phyloP scores from a whole-genome alignment of 2,888 invertebrate genomes.

The Thelaira solivaga region DNA sequence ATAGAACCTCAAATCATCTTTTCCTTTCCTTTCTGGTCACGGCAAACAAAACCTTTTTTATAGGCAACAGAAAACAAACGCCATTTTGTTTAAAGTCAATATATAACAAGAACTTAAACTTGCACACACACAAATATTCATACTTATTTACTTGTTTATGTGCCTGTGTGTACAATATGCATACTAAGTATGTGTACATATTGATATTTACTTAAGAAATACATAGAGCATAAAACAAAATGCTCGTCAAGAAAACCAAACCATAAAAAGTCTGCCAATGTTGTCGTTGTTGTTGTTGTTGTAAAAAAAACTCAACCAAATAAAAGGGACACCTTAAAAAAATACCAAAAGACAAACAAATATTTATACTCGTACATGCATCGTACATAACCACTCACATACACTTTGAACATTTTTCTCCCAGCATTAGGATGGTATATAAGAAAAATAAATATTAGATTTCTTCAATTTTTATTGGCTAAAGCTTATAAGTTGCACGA shows the following conservation, averaged over 20 bases:
- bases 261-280: slow-evolving; percentile 38
- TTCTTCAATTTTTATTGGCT: slow-evolving; percentile 66
- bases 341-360: slow-evolving; percentile 33
- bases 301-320: slow-evolving; percentile 21
- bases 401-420: slow-evolving; percentile 4
- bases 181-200: background rate
- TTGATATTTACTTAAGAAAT: slow-evolving; percentile 51
- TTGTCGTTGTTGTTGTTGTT: too few relatives aligned
- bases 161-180: background rate
- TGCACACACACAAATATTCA: background rate
- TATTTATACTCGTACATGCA: slow-evolving; percentile 2
- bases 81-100: slow-evolving; percentile 60
- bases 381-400: background rate
- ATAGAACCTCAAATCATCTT: slow-evolving; percentile 57
- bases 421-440: slow-evolving; percentile 21
- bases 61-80: slow-evolving; percentile 48
- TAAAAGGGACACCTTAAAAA: slow-evolving; percentile 46
- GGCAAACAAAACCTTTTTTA: slow-evolving; percentile 37
- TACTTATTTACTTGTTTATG: slow-evolving; percentile 9
- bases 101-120: slow-evolving; percentile 11
- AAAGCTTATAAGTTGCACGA: slow-evolving; percentile 66
- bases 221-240: slow-evolving; percentile 9
- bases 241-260: slow-evolving; percentile 4
- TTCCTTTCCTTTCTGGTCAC: slow-evolving; percentile 48
- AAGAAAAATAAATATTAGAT: slow-evolving; percentile 40